Evolutionary conservation across 2,113 vertebrate genomes (phyloP).

Genomic region (Ailuropoda melanoleuca): DNA sequence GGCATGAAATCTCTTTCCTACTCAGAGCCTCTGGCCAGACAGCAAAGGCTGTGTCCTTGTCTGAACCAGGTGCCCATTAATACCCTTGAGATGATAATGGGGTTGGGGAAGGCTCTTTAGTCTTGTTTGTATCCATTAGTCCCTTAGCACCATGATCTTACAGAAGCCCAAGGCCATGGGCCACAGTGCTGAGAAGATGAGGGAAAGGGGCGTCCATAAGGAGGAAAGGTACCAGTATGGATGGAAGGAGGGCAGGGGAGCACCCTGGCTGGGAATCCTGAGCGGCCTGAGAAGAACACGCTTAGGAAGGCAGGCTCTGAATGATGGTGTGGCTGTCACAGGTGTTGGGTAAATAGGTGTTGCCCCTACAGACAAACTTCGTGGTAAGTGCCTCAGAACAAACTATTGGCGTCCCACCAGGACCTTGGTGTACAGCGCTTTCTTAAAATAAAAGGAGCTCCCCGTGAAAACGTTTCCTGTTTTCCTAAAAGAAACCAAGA

Average conservation of each 20-base stretch:
- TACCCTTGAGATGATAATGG: background rate
- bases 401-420: background rate
- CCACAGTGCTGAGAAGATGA: background rate
- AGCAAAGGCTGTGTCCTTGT: background rate
- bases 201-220: background rate
- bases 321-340: background rate
- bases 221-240: background rate
- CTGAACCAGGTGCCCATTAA: background rate
- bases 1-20: background rate
- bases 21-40: background rate
- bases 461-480: background rate
- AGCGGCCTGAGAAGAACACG: background rate
- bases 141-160: background rate
- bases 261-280: background rate
- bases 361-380: background rate
- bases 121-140: background rate
- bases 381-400: background rate
- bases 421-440: rapidly evolving
- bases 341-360: background rate
- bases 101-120: background rate
- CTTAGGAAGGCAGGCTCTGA: background rate
- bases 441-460: rapidly evolving
- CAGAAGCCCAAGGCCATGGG: background rate
- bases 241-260: background rate
- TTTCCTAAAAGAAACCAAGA: constrained; percentile 61